Evolutionary conservation across 1,140 invertebrate species (phyloP), one percentile per base, ranked within the genome.

Genomic region (Drosophila hydei): DNA sequence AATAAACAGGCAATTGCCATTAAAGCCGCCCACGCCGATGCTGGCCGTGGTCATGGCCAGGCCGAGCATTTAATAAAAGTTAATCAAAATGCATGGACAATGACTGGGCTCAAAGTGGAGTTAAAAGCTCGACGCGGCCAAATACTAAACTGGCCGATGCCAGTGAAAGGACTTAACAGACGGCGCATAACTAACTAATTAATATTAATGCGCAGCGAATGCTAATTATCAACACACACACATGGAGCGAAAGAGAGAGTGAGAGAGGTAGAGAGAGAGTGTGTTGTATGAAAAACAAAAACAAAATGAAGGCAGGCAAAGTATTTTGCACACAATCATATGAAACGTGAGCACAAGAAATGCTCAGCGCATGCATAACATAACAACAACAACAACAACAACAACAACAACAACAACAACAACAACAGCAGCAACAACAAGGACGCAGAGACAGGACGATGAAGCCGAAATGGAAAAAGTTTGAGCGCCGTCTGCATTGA

Each of bases 181-280:
- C 61, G 55, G 62, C 72, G 50, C 72, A 73, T 88, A 88, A 88
- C 83, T 88, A 87, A 76, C 83, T 87, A 87, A 87, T 87, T 87
- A 87, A 87, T 87, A 87, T 87, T 88, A 87, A 87, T 87, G 83
- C 83, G 71, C 58, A 69, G 72, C 72, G 72, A 83, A 78, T 88
- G 83, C 83, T 87, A 88, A 87, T 87, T 87, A 87, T 64, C 52
- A 72, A 47, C 72, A 77, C 27, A 59, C 48, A 68, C 33, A 51
- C 9, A 59, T 18, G 18, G 42, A 69, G 47, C 19, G 8, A 27
- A 14, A 42, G 2, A n/a, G 12, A 5, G 38, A 4, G 14, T 16
- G 38, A 14, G 38, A 40, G 38, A 42, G n/a, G 16, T 14, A 14
- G 14, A 42, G 38, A 14, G 5, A 7, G 38, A 42, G 14, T 3